These are phyloP conservation scores for Poecilobothrus nobilitatus DNA, from an alignment of 2,888 invertebrate genomes.

Conservation along the genomic window DNA sequence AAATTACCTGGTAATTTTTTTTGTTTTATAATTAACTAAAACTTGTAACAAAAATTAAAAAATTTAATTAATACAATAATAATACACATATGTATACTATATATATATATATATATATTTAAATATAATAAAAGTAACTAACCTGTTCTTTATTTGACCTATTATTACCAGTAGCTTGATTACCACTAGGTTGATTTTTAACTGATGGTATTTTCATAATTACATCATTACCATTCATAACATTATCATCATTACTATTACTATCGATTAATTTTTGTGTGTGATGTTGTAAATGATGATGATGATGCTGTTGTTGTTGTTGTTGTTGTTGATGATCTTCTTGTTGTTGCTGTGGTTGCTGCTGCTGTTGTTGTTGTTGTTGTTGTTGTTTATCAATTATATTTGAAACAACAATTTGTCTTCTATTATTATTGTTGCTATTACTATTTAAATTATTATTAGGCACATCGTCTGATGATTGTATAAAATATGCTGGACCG, in stretches of 20 bases:
- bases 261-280: constrained; percentile 7
- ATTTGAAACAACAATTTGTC: constrained; percentile 8
- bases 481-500: constrained; percentile 35
- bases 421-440: constrained; percentile 5
- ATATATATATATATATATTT: neutral
- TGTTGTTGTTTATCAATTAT: neutral
- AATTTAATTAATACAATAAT: too few species aligned
- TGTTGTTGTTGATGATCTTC: constrained; percentile 32
- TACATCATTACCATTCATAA: neutral
- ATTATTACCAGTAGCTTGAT: neutral
- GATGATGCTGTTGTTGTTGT: constrained; percentile 21
- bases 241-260: neutral
- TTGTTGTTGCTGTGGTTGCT: constrained; percentile 17
- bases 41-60: too few species aligned
- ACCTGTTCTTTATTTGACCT: neutral
- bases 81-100: neutral
- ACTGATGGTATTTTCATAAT: neutral
- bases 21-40: too few species aligned
- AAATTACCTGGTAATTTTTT: too few species aligned
- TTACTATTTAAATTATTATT: constrained; percentile 9
- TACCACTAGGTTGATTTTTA: neutral
- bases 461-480: constrained; percentile 23
- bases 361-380: neutral
- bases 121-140: neutral
- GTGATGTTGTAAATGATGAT: constrained; percentile 20